Evolutionary conservation across 2,888 invertebrate genomes (phyloP).

Genomic region (Yponomeuta cagnagella): DNA sequence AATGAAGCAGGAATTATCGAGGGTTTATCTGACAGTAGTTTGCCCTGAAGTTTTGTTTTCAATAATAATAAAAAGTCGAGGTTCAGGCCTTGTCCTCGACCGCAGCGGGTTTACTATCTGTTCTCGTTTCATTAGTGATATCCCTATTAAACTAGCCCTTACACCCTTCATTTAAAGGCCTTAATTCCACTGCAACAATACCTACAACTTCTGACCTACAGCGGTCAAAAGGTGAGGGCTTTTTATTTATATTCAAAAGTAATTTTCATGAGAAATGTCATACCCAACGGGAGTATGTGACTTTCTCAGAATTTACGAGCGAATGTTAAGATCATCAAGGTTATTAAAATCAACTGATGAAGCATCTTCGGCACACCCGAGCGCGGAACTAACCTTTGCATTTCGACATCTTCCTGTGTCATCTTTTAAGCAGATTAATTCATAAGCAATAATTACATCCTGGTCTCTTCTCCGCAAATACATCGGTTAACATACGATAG

Average conservation of each 20-base stretch:
- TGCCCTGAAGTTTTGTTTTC: not conserved
- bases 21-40: not conserved
- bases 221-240: not conserved
- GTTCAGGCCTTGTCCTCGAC: not conserved
- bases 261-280: not conserved
- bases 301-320: not conserved
- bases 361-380: not conserved
- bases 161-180: not conserved
- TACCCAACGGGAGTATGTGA: not conserved
- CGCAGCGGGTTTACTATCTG: not conserved
- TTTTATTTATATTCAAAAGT: not conserved
- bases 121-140: not conserved
- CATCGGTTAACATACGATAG: not conserved
- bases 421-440: not conserved
- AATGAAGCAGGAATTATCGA: not conserved
- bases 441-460: not conserved
- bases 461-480: not conserved
- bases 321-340: not conserved
- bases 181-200: not conserved
- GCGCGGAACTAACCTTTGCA: not conserved
- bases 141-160: not conserved
- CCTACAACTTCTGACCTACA: not conserved
- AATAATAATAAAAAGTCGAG: not conserved
- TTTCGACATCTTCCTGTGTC: not conserved
- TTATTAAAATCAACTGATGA: not conserved